Conservation (phyloP, 92 coral and sea anemone species). For the Ricordea florida region DNA sequence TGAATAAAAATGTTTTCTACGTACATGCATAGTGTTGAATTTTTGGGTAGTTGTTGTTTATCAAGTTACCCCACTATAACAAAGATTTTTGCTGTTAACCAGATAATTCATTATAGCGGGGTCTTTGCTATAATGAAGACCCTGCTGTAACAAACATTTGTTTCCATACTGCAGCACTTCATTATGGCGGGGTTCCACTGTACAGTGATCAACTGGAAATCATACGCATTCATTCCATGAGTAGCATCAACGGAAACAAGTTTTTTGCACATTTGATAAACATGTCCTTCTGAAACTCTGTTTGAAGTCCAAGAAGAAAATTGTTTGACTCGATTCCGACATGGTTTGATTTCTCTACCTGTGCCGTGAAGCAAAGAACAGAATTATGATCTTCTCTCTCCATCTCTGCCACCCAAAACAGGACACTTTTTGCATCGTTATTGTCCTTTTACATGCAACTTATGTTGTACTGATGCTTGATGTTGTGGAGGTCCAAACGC, state of each 20-base stretch:
- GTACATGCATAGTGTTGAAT: no score
- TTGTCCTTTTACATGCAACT: background rate
- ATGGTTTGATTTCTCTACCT: background rate
- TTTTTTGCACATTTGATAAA: background rate
- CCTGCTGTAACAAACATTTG: no score
- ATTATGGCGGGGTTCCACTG: no score
- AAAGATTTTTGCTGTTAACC: no score
- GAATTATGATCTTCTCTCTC: constrained; percentile 1
- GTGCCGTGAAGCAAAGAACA: constrained; percentile 1
- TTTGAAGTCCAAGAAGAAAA: constrained; percentile 6
- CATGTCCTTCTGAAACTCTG: constrained; percentile 23
- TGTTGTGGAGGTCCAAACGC: background rate
- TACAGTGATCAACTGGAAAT: background rate
- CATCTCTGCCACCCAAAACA: constrained; percentile 16
- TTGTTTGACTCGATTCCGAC: background rate
- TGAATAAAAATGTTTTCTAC: no score
- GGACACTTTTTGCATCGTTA: constrained; percentile 11
- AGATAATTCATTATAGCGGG: no score
- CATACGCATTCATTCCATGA: background rate
- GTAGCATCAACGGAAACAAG: constrained; percentile 5
- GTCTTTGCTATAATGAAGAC: no score
- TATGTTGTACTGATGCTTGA: constrained; percentile 5
- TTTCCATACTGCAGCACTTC: no score
- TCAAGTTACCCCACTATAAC: no score
- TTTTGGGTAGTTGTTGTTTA: no score